These are phyloP conservation scores for Temnothorax rugatulus DNA, from an alignment of 2,888 invertebrate genomes.

Conservation along the genomic window DNA sequence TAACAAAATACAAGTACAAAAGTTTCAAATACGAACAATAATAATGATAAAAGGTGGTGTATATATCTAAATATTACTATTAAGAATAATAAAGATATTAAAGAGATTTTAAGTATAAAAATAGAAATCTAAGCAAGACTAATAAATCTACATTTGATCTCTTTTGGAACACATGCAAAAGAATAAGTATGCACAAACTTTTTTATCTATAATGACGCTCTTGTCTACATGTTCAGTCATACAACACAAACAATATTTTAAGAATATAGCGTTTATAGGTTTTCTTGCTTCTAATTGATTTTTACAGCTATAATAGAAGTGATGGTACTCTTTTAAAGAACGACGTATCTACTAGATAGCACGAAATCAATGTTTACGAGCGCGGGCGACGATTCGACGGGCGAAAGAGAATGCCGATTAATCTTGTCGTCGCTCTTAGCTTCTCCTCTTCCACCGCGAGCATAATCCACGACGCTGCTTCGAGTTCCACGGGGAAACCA, in stretches of 20 bases:
- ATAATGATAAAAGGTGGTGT: neutral
- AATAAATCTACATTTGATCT: neutral
- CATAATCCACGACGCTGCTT: conserved; percentile 70
- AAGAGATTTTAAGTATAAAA: neutral
- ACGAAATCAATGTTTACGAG: conserved; percentile 45
- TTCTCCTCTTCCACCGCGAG: conserved; percentile 65
- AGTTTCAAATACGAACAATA: neutral
- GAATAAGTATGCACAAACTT: neutral
- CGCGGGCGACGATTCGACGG: conserved; percentile 50
- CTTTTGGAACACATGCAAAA: neutral
- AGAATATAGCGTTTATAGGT: neutral
- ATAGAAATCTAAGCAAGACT: neutral
- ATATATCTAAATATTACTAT: neutral
- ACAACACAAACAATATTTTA: neutral
- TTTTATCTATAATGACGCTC: neutral
- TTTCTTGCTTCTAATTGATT: conserved; percentile 1
- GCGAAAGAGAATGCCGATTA: conserved; percentile 67
- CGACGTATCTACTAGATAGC: conserved; percentile 20
- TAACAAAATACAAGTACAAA: too few species aligned
- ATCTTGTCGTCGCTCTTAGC: conserved; percentile 67
- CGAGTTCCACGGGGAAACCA: conserved; percentile 65
- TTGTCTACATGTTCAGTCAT: neutral
- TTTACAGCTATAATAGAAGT: neutral
- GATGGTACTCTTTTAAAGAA: neutral
- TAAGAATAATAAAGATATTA: neutral